Evolutionary conservation across 2,113 vertebrate genomes (phyloP), one percentile per base, ranked within the genome.

Genomic region (Physeter macrocephalus): DNA sequence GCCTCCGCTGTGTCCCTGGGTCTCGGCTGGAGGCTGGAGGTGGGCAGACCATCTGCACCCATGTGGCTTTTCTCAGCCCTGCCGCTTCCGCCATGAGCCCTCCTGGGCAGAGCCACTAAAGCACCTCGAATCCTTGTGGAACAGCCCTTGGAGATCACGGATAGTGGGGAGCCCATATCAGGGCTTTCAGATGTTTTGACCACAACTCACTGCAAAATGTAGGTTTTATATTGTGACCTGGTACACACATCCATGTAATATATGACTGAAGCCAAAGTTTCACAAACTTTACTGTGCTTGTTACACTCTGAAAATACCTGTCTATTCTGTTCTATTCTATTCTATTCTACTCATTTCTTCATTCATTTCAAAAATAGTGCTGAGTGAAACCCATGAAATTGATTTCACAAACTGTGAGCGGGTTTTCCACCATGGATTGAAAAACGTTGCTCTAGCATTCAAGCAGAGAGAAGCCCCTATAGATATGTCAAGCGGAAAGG

Each of bases 21-120:
- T 88, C 97, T 97, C 54, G 39, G 80, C n/a, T 23, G 39, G 46
- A 61, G 62, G 90, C 61, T 34, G 78, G 88, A 75, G 95, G 97
- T 88, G 92, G 92, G 95, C 71, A 96, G 83, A 94, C 95, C 49
- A 2, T 66, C 54, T 13, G 0, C 27, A 27, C 34, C 23, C 13
- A 1, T 11, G 9, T 23, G 67, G 13, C 29, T 21, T 4, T 21
- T 8, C 74, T 59, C 17, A 31, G 39, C 80, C 39, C 77, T 27
- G 13, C 52, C 23, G 46, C 13, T n/a, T 34, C 23, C 15, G 8
- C 3, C 23, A 18, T 8, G 41, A 29, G 8, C 29, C 59, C 7
- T 15, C 29, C 72, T 27, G n/a, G 52, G 34, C 13, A 61, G 86
- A 92, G 59, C 84, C 31, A 1, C 69, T 39, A 23, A 61, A 61